Base-by-base conservation (phyloP, 2,113 vertebrate species). In the Gobio gobio region DNA sequence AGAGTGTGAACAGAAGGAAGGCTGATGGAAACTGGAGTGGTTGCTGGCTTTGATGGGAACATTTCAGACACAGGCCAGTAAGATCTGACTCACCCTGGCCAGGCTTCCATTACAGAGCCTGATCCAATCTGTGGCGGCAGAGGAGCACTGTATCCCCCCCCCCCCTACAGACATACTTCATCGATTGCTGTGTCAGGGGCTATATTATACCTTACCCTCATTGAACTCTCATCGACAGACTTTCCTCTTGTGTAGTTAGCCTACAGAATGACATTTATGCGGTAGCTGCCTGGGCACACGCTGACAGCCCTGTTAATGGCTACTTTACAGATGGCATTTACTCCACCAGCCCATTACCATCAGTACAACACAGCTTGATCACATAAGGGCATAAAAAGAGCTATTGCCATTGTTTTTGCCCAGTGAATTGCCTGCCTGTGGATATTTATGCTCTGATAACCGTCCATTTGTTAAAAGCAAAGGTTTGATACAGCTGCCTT, bases 141-240 rank as follows among this genome's bases (percentile, higher is more conserved):
- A 90, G 88, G 85, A 91, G 88, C 87, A 83, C 87, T 83, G 85
- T 85, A 91, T 89, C 91, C 90, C 90, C 16, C 49, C 66, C n/a
- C n/a, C 87, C 16, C 49, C 66, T 88, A 73, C 91, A 91, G 90
- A 93, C 91, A 83, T 79, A 83, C 82, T 78, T 86, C 90, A 94
- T 95, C 89, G 94, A 94, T 94, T 91, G 87, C 85, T 86, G 87
- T 91, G 92, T 93, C 92, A 92, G 83, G 86, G 91, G 89, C 89
- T 88, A 91, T 90, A 93, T 93, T 92, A 93, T 88, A 91, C 84
- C 70, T 80, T 87, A 82, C 86, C 45, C 89, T 92, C 86, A 86
- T 84, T 88, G 91, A 89, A 89, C 88, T 82, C 77, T 61, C 83
- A 72, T 70, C 74, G 86, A 85, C 77, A 58, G 82, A 73, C 82